Base-by-base conservation (phyloP, 2,888 invertebrate species). In the Pristionchus entomophagus region DNA sequence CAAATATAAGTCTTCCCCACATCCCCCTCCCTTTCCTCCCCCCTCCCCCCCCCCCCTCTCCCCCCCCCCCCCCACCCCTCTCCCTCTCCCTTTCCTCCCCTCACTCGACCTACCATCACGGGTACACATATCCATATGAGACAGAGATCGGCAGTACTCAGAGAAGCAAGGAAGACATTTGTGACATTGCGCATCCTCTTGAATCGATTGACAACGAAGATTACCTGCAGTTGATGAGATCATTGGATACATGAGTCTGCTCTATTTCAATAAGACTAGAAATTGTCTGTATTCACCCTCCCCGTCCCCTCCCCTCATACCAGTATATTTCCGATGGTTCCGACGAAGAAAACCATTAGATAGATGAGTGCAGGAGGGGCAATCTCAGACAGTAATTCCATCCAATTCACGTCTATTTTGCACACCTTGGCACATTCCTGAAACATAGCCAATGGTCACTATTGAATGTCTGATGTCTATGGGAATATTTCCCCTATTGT, bases 41-140 rank as follows among this genome's bases (percentile, higher is more conserved):
- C 32, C 32, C 14, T 17, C 56, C n/a, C n/a, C n/a, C n/a, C n/a
- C n/a, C n/a, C n/a, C n/a, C n/a, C n/a, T n/a, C 65, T 65, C 29
- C 65, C 32, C 32, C 29, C 35, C n/a, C n/a, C n/a, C n/a, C n/a
- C n/a, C n/a, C n/a, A n/a, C n/a, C n/a, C n/a, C n/a, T n/a, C n/a
- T n/a, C n/a, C n/a, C n/a, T n/a, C n/a, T n/a, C n/a, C n/a, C n/a
- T n/a, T n/a, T n/a, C n/a, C n/a, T n/a, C n/a, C n/a, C n/a, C n/a
- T n/a, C n/a, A n/a, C n/a, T n/a, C n/a, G n/a, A n/a, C n/a, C n/a
- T n/a, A 88, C 89, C 91, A 91, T 91, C 49, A 96, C 95, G 14
- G 96, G 96, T 87, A 96, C 95, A 94, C 96, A 96, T 91, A 96
- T 95, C 86, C 95, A 94, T 86, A 96, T 95, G 77, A 96, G 95